phyloP scores from a whole-genome alignment of 2,797 vertebrate species.

The Scomberomorus guttatus region DNA sequence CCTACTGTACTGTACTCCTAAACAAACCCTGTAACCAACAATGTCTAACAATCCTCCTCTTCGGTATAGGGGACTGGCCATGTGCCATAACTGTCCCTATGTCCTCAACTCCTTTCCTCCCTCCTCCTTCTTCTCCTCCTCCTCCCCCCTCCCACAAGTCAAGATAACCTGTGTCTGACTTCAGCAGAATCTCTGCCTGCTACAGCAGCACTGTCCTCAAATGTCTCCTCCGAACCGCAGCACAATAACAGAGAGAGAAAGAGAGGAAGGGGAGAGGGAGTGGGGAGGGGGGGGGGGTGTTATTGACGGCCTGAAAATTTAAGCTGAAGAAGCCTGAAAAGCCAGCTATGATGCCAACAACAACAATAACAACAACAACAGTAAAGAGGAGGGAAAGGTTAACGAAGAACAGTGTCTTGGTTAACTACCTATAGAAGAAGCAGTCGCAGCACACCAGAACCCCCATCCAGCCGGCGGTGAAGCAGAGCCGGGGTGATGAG shows the following conservation, averaged over 20 bases:
- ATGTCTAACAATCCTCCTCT: conserved; percentile 7
- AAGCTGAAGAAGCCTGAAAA: conserved; percentile 10
- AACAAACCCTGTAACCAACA: conserved; percentile 37
- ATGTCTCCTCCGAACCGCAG: conserved; percentile 74
- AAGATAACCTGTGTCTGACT: conserved; percentile 65
- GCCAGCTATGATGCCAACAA: background rate
- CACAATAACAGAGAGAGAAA: conserved; percentile 58
- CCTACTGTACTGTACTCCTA: background rate
- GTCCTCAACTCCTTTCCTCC: conserved; percentile 41
- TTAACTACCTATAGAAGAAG: conserved; percentile 90
- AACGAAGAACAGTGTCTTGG: background rate
- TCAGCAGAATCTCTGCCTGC: conserved; percentile 76
- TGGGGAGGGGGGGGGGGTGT: conserved; percentile 6
- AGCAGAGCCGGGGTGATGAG: conserved; percentile 58
- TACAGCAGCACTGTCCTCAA: conserved; percentile 77
- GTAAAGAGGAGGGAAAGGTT: conserved; percentile 23
- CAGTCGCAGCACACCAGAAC: conserved; percentile 90
- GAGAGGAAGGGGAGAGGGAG: conserved; percentile 23
- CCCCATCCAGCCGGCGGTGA: conserved; percentile 83
- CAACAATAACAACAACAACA: conserved; percentile 26
- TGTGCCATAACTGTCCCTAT: conserved; percentile 44
- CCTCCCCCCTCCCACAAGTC: conserved; percentile 56
- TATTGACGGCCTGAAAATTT: conserved; percentile 12
- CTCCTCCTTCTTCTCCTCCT: conserved; percentile 7
- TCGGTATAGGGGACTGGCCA: conserved; percentile 38